Conservation (phyloP, 2,797 vertebrate species). For the Sebastes reedi region DNA sequence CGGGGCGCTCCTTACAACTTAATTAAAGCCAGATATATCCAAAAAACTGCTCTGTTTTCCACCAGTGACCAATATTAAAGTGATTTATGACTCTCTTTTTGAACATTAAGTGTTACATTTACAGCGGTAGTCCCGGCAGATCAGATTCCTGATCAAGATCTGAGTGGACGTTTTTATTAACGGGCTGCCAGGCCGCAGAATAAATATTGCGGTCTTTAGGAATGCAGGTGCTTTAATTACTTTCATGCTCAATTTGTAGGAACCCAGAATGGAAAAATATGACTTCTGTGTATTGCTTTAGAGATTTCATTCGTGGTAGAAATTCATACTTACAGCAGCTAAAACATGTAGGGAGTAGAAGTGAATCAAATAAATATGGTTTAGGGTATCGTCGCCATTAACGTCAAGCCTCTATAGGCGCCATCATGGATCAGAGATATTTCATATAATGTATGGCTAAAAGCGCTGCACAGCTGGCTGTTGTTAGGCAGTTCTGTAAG, state of each 20-base stretch:
- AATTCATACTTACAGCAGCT: slow-evolving; percentile 24
- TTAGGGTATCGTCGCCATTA: slow-evolving; percentile 30
- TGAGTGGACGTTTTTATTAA: slow-evolving; percentile 80
- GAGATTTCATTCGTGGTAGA: slow-evolving; percentile 33
- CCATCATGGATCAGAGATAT: slow-evolving; percentile 47
- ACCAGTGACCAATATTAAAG: slow-evolving; percentile 67
- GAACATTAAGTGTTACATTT: slow-evolving; percentile 79
- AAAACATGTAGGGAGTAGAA: slow-evolving; percentile 10
- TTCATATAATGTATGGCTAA: slow-evolving; percentile 37
- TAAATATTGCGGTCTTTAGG: slow-evolving; percentile 71
- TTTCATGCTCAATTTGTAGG: slow-evolving; percentile 77
- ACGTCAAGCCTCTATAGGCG: slow-evolving; percentile 42
- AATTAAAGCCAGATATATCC: slow-evolving; percentile 81
- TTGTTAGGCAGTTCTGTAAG: slow-evolving; percentile 48
- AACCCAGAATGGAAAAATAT: slow-evolving; percentile 60
- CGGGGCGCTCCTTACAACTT: slow-evolving; percentile 65
- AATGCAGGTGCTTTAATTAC: slow-evolving; percentile 80
- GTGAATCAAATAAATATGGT: slow-evolving; percentile 47
- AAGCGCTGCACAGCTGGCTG: slow-evolving; percentile 56
- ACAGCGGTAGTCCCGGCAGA: slow-evolving; percentile 68
- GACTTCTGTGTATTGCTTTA: slow-evolving; percentile 40
- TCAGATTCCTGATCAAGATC: slow-evolving; percentile 72
- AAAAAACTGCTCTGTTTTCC: slow-evolving; percentile 51
- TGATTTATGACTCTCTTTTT: slow-evolving; percentile 82
- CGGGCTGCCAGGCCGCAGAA: slow-evolving; percentile 65